These are phyloP conservation scores for Scaptomyza hsui DNA, from an alignment of 1,140 invertebrate genomes.

Conservation along the genomic window DNA sequence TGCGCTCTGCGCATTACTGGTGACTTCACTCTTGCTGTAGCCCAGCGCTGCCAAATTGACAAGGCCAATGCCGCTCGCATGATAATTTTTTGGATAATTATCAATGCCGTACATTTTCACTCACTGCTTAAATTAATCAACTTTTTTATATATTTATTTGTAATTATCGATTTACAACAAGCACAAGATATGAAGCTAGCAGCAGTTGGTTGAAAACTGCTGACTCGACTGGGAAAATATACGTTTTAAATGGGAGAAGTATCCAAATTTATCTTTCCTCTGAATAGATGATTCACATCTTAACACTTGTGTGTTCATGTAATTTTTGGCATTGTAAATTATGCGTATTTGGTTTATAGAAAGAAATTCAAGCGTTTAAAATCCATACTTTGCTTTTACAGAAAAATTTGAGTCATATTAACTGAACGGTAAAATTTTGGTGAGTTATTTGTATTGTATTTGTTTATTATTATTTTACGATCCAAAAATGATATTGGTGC, in stretches of 20 bases:
- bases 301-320: conserved; percentile 50
- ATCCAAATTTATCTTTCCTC: conserved; percentile 77
- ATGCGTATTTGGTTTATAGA: background rate
- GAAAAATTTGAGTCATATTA: background rate
- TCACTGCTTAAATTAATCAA: conserved; percentile 11
- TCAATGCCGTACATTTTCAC: conserved; percentile 65
- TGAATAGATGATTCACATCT: conserved; percentile 69
- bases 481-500: background rate
- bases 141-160: background rate
- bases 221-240: conserved; percentile 63
- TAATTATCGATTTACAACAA: conserved; percentile 29
- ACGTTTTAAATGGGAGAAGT: conserved; percentile 72
- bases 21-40: conserved; percentile 77
- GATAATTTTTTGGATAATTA: conserved; percentile 83
- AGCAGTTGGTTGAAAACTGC: conserved; percentile 62
- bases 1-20: conserved; percentile 26
- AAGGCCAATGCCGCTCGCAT: conserved; percentile 79
- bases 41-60: conserved; percentile 77
- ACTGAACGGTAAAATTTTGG: background rate
- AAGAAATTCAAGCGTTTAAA: background rate
- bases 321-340: conserved; percentile 4
- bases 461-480: background rate
- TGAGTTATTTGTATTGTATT: background rate
- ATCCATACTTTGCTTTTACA: background rate
- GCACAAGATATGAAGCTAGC: conserved; percentile 27